These are phyloP conservation scores for Calliphora vomitoria DNA, from an alignment of 2,888 invertebrate species.

Conservation along the genomic window DNA sequence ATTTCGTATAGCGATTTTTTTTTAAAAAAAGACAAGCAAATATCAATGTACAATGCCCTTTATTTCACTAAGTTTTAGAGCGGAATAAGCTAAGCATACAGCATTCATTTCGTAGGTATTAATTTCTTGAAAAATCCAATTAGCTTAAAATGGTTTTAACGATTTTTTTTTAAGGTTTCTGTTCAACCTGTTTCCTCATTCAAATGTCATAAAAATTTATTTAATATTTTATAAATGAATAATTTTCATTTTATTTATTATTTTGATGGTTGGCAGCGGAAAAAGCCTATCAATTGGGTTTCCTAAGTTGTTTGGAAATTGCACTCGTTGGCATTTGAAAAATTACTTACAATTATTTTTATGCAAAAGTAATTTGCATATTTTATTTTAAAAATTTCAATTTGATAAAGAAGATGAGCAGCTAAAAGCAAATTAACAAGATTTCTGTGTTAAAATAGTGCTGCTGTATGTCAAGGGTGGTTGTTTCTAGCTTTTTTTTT, in stretches of 20 bases:
- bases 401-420: constrained; percentile 63
- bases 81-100: no score
- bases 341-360: constrained; percentile 69
- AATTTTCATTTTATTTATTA: constrained; percentile 48
- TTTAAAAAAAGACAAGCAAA: no score
- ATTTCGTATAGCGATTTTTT: no score
- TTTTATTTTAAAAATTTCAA: constrained; percentile 60
- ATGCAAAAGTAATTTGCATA: constrained; percentile 70
- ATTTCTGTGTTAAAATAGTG: constrained; percentile 44
- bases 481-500: background rate
- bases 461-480: constrained; percentile 35
- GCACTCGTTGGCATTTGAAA: constrained; percentile 32
- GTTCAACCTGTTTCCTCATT: background rate
- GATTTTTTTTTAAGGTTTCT: background rate
- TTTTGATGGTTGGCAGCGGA: constrained; percentile 19
- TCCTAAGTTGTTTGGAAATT: background rate
- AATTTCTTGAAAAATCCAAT: no score
- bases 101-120: no score
- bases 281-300: constrained; percentile 63
- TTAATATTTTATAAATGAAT: constrained; percentile 68
- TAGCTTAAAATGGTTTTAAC: no score
- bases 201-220: constrained; percentile 62
- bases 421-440: constrained; percentile 67
- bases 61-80: no score
- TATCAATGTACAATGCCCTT: no score